These are phyloP conservation scores for Neostethus bicornis DNA, from an alignment of 2,797 vertebrate species.

Conservation along the genomic window DNA sequence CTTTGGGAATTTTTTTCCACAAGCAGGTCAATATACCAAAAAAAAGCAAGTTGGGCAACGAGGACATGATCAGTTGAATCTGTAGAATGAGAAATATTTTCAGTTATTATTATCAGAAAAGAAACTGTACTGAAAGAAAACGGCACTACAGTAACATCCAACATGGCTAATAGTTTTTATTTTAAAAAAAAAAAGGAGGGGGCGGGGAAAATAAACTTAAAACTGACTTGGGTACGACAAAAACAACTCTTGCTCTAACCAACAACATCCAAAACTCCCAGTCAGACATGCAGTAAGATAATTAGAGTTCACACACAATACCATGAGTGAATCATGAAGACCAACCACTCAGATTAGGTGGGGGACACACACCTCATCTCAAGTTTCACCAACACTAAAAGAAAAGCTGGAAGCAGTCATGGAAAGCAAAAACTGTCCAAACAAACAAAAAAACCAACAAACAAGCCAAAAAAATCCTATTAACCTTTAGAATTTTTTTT, in stretches of 20 bases:
- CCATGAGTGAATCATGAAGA: slow-evolving; percentile 30
- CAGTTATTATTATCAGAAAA: background rate
- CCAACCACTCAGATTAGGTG: slow-evolving; percentile 26
- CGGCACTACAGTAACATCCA: background rate
- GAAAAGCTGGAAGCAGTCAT: slow-evolving; percentile 3
- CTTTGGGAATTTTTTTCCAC: background rate
- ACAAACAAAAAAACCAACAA: background rate
- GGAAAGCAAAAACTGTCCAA: slow-evolving; percentile 11
- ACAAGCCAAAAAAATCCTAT: background rate
- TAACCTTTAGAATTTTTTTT: too few relatives aligned
- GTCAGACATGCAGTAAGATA: background rate
- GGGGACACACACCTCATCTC: slow-evolving; percentile 55
- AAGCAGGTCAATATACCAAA: background rate
- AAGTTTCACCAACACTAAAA: slow-evolving; percentile 50
- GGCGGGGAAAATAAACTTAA: slow-evolving; percentile 32
- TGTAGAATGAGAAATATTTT: background rate
- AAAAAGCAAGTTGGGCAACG: background rate
- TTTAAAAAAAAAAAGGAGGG: slow-evolving; percentile 6
- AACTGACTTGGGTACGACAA: background rate
- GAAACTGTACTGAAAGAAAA: background rate
- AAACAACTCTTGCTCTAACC: slow-evolving; percentile 21
- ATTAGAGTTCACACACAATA: slow-evolving; percentile 4
- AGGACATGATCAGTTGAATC: background rate
- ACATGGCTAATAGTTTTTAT: background rate
- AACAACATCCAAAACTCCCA: background rate